phyloP scores from a whole-genome alignment of 2,888 invertebrate species.

The Eupithecia centaureata region DNA sequence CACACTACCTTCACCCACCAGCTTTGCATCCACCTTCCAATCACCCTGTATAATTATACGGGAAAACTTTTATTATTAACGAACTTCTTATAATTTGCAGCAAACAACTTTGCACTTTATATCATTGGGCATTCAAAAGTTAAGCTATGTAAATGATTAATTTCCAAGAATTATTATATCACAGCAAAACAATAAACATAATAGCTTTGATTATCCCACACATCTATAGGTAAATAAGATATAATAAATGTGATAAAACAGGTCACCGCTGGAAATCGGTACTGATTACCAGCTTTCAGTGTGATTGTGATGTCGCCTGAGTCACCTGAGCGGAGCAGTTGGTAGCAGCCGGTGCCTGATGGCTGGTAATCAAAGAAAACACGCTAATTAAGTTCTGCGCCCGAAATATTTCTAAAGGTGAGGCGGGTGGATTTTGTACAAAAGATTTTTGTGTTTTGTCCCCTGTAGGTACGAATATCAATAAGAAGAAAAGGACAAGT shows the following conservation, averaged over 20 bases:
- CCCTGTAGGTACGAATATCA: too few relatives aligned
- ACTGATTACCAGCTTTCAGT: constrained; percentile 10
- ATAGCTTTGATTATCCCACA: too few relatives aligned
- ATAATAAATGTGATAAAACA: background rate
- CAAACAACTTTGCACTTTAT: too few relatives aligned
- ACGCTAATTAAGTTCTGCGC: constrained; percentile 78
- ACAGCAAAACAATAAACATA: too few relatives aligned
- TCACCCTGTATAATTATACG: too few relatives aligned
- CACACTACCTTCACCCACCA: too few relatives aligned
- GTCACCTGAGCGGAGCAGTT: constrained; percentile 77
- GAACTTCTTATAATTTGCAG: background rate
- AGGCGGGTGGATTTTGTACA: constrained; percentile 28
- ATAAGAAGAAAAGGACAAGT: too few relatives aligned
- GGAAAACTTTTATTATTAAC: background rate
- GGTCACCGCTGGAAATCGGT: background rate
- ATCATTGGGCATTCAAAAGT: too few relatives aligned
- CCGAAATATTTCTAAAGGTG: constrained; percentile 64
- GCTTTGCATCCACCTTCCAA: too few relatives aligned
- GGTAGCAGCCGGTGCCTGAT: constrained; percentile 78
- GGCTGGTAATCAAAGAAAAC: constrained; percentile 82
- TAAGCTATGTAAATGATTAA: too few relatives aligned
- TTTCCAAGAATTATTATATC: too few relatives aligned
- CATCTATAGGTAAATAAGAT: too few relatives aligned
- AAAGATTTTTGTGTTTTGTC: background rate
- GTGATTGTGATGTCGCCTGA: constrained; percentile 50